Conservation (phyloP, 2,797 vertebrate genomes). For the Cuculus canorus region DNA sequence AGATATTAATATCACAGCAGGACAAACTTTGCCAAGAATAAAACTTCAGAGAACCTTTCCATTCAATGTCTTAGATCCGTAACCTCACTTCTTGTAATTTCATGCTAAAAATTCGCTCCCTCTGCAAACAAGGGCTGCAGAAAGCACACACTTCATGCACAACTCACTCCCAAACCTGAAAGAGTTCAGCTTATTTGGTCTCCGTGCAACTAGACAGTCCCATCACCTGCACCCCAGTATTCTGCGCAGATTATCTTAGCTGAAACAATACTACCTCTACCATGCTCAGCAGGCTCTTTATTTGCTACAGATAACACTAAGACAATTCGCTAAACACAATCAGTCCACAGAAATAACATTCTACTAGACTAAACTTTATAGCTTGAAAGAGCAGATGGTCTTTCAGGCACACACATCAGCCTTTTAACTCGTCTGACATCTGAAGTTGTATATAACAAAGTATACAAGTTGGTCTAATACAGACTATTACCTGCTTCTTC, state of each 20-base stretch:
- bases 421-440: neutral
- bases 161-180: neutral
- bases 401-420: neutral
- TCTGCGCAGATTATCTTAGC: neutral
- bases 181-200: neutral
- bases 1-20: neutral
- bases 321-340: neutral
- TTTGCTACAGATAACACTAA: neutral
- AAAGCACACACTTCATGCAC: neutral
- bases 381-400: neutral
- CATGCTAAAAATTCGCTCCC: neutral
- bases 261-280: neutral
- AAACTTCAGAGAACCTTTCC: neutral
- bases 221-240: neutral
- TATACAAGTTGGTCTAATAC: neutral
- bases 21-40: neutral
- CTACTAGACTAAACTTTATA: neutral
- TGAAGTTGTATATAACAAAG: neutral
- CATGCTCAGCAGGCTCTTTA: neutral
- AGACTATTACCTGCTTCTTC: neutral
- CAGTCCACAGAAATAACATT: neutral
- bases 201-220: neutral
- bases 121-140: neutral
- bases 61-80: neutral
- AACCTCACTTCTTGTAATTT: neutral